Evolutionary conservation across 2,888 invertebrate species (phyloP), one percentile per base, ranked within the genome.

Genomic region (Sinhomidia bicolor): DNA sequence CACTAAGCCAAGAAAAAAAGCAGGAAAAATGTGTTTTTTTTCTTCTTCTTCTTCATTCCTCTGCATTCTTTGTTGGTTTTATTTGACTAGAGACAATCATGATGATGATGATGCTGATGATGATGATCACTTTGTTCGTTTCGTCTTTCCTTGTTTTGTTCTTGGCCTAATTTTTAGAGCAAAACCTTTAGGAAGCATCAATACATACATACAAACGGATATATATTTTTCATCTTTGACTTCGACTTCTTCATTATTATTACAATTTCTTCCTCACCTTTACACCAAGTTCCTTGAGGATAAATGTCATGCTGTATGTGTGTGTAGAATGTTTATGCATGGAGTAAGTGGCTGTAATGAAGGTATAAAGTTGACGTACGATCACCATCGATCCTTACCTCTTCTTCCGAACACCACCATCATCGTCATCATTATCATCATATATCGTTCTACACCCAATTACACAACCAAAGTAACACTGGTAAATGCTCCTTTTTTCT

Each of bases 101-200:
- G 23, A 6, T 57, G 20, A 26, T 14, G n/a, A 17, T 57, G 17
- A 6, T 57, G 20, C 12, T 14, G n/a, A 17, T 57, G 17, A 20
- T 78, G 57, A n/a, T 32, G 78, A 29, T 78, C 54, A 26, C 60
- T 74, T 83, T 57, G 41, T 76, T 62, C 26, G 7, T 36, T 65
- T 65, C 44, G 36, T 84, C 44, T 51, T 76, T 60, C 54, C 68
- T 74, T 62, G 83, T 81, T 79, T 71, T 80, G 84, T 57, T 80
- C 89, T 89, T 89, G 89, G 81, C 89, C 89, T 76, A 89, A 85
- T 89, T 87, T 81, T 44, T 79, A 89, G 85, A 60, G 74, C 47
- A 80, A 78, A 78, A 78, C 78, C 78, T 78, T 44, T 20, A 20
- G 44, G 80, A 80, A 80, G 80, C 80, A 36, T 14, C 23, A 54